These are phyloP conservation scores for Opisthocomus hoazin DNA, from an alignment of 2,113 vertebrate genomes.

Conservation along the genomic window DNA sequence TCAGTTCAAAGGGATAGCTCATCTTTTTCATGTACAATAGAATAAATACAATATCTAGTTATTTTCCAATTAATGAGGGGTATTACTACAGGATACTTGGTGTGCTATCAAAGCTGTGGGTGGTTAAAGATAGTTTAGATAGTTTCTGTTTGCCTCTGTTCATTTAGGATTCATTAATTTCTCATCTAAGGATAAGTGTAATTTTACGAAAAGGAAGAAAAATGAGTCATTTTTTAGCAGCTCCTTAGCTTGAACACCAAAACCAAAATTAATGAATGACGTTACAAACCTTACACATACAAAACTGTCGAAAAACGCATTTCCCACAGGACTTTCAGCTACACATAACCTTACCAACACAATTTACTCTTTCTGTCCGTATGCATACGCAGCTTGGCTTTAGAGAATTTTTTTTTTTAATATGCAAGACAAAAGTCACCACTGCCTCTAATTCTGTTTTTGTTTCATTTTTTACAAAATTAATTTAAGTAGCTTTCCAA, in stretches of 20 bases:
- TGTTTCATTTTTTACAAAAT: not conserved
- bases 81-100: not conserved
- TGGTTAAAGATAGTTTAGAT: not conserved
- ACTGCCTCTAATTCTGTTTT: not conserved
- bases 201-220: not conserved
- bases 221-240: not conserved
- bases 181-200: not conserved
- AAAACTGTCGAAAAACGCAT: not conserved
- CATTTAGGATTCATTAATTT: not conserved
- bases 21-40: not conserved
- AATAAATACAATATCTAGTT: not conserved
- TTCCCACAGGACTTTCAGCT: not conserved
- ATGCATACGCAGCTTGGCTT: not conserved
- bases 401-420: not conserved
- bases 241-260: not conserved
- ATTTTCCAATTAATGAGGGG: not conserved
- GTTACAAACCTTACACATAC: not conserved
- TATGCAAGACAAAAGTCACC: not conserved
- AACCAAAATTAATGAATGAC: not conserved
- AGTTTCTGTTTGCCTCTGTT: not conserved
- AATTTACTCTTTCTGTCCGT: not conserved
- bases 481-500: not conserved
- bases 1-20: not conserved
- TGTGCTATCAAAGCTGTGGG: not conserved
- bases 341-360: not conserved